These are phyloP conservation scores for Phengaris arion DNA, from an alignment of 2,888 invertebrate species.

Conservation along the genomic window DNA sequence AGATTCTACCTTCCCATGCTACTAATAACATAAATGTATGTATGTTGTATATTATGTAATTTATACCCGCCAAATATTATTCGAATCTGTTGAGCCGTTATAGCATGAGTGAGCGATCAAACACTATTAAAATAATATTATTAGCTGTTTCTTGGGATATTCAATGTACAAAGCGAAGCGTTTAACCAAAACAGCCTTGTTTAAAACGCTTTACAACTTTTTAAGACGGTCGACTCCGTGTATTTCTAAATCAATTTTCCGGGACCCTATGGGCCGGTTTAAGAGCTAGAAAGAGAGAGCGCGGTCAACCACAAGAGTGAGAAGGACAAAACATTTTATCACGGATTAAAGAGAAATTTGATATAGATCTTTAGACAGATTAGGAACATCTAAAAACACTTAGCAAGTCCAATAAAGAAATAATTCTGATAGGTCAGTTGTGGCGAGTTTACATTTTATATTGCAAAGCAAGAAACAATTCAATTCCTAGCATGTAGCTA, in stretches of 20 bases:
- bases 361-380: conserved; percentile 23
- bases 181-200: background rate
- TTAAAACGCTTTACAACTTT: too few species aligned
- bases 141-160: background rate
- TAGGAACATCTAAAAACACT: conserved; percentile 9
- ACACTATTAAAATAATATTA: background rate
- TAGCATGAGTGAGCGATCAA: background rate
- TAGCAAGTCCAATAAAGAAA: conserved; percentile 7
- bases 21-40: background rate
- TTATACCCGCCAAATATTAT: background rate
- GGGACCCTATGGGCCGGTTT: conserved; percentile 48
- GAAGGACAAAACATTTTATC: conserved; percentile 37
- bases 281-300: conserved; percentile 49
- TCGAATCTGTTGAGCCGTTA: background rate
- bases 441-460: background rate
- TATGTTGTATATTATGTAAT: background rate
- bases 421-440: background rate
- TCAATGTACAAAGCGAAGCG: background rate
- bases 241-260: conserved; percentile 41
- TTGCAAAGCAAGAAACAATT: background rate
- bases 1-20: too few species aligned
- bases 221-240: conserved; percentile 38
- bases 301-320: conserved; percentile 38
- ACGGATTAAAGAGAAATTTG: conserved; percentile 39
- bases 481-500: background rate